Base-by-base conservation (phyloP, 2,888 invertebrate species). In the Atethmia centrago region DNA sequence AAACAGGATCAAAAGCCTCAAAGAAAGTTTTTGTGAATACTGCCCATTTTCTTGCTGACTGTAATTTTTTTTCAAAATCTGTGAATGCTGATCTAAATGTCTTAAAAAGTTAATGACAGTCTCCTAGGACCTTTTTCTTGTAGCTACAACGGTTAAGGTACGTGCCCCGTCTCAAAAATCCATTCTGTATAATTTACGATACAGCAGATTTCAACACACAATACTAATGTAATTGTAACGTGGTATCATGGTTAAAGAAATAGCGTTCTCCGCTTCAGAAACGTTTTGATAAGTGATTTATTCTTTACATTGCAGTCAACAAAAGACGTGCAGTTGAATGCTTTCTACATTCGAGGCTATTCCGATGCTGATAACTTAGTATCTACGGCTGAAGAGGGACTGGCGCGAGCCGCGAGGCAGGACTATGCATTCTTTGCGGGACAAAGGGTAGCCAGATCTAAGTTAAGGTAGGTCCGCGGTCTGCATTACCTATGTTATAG, bases 401-500 rank as follows among this genome's bases (percentile, higher is more conserved):
- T 97, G 10, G 91, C 95, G 10, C 96, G 96, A 45, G 97, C 97
- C 0, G 96, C 96, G 0, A 91, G 92, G 45, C 97, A 97, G 49
- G 96, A 97, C 81, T 97, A 97, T 77, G 97, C 97, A 14, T 97
- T 97, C 88, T 97, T 97, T 85, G 97, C 97, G 0, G 97, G 97
- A n/a, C 97, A 97, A 61, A 95, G 97, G 21, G 93, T 96, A 0
- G 97, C 97, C 0, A 93, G 97, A 19, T 94, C 96, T 28, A 96
- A 97, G 1, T 92, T 95, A 19, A 91, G 93, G 92, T 91, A 78
- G 74, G 19, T 8, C 10, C 7, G 14, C 16, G 3, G 7, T 10
- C 16, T 16, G 10, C 31, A 21, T 31, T 63, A 16, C 21, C 16
- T 49, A 16, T 14, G n/a, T 63, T 31, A 10, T n/a, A n/a, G 3